phyloP scores from a whole-genome alignment of 1,140 invertebrate species.

The Trichonephila clavata region DNA sequence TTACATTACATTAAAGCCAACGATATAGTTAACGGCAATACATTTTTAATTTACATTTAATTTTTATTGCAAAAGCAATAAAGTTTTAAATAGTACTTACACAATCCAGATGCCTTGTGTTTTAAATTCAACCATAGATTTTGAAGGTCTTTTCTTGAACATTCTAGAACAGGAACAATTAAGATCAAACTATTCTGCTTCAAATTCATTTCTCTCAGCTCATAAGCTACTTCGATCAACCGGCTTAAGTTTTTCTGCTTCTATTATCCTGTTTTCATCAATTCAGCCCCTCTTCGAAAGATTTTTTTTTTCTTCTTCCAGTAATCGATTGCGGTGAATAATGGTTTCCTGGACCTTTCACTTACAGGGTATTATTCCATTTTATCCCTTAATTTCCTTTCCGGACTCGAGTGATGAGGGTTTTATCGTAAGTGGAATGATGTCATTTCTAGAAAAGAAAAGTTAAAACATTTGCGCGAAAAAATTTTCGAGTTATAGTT shows the following conservation, averaged over 20 bases:
- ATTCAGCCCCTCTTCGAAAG: neutral
- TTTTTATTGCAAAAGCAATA: too few relatives aligned
- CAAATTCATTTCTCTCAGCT: too few relatives aligned
- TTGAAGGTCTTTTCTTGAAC: too few relatives aligned
- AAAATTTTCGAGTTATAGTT: neutral
- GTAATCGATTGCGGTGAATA: conserved; percentile 39
- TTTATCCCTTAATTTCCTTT: conserved; percentile 13
- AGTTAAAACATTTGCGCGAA: neutral
- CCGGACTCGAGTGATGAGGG: neutral
- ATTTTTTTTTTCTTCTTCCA: neutral
- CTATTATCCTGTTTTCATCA: conserved; percentile 15
- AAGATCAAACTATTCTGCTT: too few relatives aligned
- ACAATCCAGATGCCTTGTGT: too few relatives aligned
- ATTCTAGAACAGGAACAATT: too few relatives aligned
- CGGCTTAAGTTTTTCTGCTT: neutral
- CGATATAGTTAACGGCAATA: too few relatives aligned
- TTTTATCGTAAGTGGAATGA: conserved; percentile 22
- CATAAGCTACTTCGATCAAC: neutral
- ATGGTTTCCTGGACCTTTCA: conserved; percentile 32
- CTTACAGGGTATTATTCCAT: conserved; percentile 53
- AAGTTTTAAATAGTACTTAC: too few relatives aligned
- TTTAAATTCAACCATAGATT: too few relatives aligned
- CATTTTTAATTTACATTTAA: too few relatives aligned
- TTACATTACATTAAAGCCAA: too few relatives aligned
- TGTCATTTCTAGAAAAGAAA: neutral